Evolutionary conservation across 2,888 invertebrate genomes (phyloP), one percentile per base, ranked within the genome.

Genomic region (Scaptodrosophila latifasciaeformis): DNA sequence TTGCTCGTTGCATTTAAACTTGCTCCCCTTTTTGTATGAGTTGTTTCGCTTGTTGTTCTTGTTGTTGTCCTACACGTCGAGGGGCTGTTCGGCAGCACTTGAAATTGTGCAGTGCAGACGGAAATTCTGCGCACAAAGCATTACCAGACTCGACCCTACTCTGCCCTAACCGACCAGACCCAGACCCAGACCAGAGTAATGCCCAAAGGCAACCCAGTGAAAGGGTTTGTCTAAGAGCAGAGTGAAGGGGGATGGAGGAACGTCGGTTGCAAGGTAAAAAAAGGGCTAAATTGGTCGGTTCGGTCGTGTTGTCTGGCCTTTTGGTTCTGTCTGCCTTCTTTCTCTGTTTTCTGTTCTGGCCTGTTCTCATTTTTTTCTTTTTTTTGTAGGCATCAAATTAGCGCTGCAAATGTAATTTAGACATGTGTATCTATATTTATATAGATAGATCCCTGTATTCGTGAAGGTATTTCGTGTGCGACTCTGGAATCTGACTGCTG

Each of bases 1-100:
- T 75, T 81, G 76, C 76, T 78, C 74, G 71, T 54, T 79, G 81
- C 74, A 81, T 74, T 75, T 75, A 81, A 75, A 75, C 74, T 75
- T 75, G 74, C 74, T 75, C 81, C 81, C 81, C 74, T 67, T 74
- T 80, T 55, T 46, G 30, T 45, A 2, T 7, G n/a, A n/a, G 49
- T 48, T 44, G 40, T 44, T 34, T 40, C 29, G 43, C 13, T 0
- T 9, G 30, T 31, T 43, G 39, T 34, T 34, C 13, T 10, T 34
- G 27, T 27, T 27, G 27, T 27, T 4, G 34, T 15, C 12, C 12
- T 34, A 10, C 15, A 15, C 34, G 15, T 6, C 6, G 30, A 13
- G 19, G 18, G 39, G 18, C 15, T 30, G 15, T 12, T 34, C 34
- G 34, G 12, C 4, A 46, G 55, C 52, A 65, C 81, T 75, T 78